Evolutionary conservation across 92 coral and sea anemone species (phyloP).

Genomic region (Porites evermanni): DNA sequence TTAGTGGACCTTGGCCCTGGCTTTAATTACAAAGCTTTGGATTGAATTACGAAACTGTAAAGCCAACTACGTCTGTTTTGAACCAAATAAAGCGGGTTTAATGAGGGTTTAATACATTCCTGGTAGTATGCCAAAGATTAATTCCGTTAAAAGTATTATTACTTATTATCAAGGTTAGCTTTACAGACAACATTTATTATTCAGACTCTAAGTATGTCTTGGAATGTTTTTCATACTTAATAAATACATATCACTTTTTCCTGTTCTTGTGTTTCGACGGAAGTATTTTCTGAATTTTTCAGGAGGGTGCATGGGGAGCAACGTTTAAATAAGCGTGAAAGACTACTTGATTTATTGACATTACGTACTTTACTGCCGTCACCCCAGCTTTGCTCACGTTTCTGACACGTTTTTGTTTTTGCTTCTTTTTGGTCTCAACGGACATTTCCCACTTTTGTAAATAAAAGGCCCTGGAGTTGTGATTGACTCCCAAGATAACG

Average conservation of each 20-base stretch:
- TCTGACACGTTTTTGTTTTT: too few species aligned
- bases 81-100: slow-evolving; percentile 4
- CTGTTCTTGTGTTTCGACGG: background rate
- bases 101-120: slow-evolving; percentile 6
- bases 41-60: slow-evolving; percentile 15
- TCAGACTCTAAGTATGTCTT: slow-evolving; percentile 7
- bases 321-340: background rate
- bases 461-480: too few species aligned
- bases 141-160: background rate
- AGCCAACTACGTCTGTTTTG: slow-evolving; percentile 2
- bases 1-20: background rate
- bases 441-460: too few species aligned
- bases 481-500: too few species aligned
- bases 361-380: too few species aligned
- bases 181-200: slow-evolving; percentile 13
- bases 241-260: background rate
- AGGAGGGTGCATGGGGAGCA: background rate
- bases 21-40: background rate
- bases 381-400: too few species aligned
- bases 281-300: background rate
- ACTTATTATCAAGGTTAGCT: background rate
- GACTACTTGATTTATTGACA: background rate
- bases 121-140: background rate
- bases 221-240: slow-evolving; percentile 2
- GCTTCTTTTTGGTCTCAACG: too few species aligned